Evolutionary conservation across 2,797 vertebrate genomes (phyloP).

Genomic region (Sebastes hopkinsi): DNA sequence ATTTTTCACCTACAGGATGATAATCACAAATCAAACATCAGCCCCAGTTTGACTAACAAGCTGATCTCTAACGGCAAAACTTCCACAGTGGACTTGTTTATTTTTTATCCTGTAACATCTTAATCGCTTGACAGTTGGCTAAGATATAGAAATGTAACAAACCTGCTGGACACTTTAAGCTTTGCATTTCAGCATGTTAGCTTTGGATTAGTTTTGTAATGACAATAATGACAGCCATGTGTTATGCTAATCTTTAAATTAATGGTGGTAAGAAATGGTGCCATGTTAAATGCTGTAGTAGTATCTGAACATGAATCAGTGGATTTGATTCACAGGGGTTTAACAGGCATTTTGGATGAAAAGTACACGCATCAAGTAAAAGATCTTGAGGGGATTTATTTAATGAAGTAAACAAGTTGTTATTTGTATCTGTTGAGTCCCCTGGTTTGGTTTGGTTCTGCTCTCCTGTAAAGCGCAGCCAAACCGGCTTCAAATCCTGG

Average conservation of each 20-base stretch:
- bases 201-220: background rate
- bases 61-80: background rate
- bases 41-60: constrained; percentile 40
- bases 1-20: background rate
- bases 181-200: background rate
- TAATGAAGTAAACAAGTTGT: constrained; percentile 14
- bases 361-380: background rate
- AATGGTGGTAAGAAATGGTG: background rate
- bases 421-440: background rate
- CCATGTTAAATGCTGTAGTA: background rate
- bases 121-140: background rate
- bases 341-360: background rate
- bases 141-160: background rate
- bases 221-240: background rate
- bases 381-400: background rate
- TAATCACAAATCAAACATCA: constrained; percentile 8
- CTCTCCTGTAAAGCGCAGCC: background rate
- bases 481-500: constrained; percentile 1
- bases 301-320: background rate
- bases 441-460: background rate
- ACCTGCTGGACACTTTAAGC: background rate
- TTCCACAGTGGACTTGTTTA: background rate
- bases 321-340: background rate
- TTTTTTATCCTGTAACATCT: background rate
- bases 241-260: background rate